These are phyloP conservation scores for Norana najaformis DNA, from an alignment of 2,888 invertebrate genomes.

Conservation along the genomic window DNA sequence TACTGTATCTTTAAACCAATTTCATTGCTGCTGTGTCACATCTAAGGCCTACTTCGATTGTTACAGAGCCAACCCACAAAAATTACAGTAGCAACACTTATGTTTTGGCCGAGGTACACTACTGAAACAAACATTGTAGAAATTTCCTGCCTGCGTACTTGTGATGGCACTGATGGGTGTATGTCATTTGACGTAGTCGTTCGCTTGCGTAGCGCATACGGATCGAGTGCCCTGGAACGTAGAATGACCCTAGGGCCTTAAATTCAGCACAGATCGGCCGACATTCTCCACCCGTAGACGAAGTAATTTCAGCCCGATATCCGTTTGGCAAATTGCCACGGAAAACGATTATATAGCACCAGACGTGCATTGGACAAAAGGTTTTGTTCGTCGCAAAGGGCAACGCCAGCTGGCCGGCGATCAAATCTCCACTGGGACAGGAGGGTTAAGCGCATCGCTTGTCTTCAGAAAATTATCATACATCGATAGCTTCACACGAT, in stretches of 20 bases:
- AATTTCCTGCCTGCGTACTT: neutral
- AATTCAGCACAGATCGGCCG: constrained; percentile 13
- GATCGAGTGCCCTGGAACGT: neutral
- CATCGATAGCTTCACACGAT: neutral
- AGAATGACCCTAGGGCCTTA: neutral
- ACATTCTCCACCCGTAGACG: neutral
- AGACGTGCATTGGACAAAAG: neutral
- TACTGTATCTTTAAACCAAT: neutral
- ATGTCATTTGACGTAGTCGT: neutral
- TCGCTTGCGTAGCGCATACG: neutral
- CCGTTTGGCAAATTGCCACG: neutral
- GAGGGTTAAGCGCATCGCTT: constrained; percentile 4
- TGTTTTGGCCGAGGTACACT: neutral
- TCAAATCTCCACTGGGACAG: constrained; percentile 13
- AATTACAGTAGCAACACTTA: neutral
- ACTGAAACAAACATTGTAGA: neutral
- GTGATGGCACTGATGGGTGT: neutral
- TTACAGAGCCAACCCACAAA: neutral
- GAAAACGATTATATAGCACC: constrained; percentile 13
- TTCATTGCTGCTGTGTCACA: neutral
- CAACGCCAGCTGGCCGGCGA: neutral
- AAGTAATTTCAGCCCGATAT: neutral
- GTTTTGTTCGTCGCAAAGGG: neutral
- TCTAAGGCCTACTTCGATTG: too few species aligned
- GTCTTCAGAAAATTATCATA: neutral